Conservation (phyloP, 2,888 invertebrate species). For the Xylophagus ater region DNA sequence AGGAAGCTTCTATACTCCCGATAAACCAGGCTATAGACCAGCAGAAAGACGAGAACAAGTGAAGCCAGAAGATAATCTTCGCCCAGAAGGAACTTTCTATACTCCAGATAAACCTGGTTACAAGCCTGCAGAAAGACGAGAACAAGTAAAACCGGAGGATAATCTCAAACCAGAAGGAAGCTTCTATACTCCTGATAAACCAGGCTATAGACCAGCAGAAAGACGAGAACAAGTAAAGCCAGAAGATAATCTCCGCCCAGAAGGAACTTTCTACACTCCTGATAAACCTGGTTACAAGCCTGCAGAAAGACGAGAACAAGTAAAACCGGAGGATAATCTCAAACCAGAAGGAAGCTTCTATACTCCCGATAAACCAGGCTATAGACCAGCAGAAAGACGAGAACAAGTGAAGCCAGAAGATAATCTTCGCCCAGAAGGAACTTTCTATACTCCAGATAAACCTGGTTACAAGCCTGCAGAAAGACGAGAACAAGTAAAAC, state of each 20-base stretch:
- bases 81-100: conserved; percentile 46
- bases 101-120: conserved; percentile 38
- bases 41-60: conserved; percentile 29
- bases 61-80: conserved; percentile 39
- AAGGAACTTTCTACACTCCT: conserved; percentile 44
- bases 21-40: conserved; percentile 43
- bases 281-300: conserved; percentile 35
- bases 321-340: conserved; percentile 41
- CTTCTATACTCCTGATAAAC: conserved; percentile 40
- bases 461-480: conserved; percentile 39
- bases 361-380: conserved; percentile 34
- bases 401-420: conserved; percentile 38
- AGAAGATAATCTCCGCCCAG: conserved; percentile 37
- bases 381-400: conserved; percentile 34
- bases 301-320: conserved; percentile 37
- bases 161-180: conserved; percentile 48
- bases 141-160: conserved; percentile 40
- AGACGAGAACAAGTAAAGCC: conserved; percentile 35
- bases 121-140: conserved; percentile 32
- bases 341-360: conserved; percentile 47
- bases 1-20: conserved; percentile 43
- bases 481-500: conserved; percentile 35
- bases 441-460: conserved; percentile 39
- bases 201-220: conserved; percentile 40
- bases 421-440: conserved; percentile 46